These are phyloP conservation scores for Pelecanus crispus DNA, from an alignment of 2,113 vertebrate genomes.

Conservation along the genomic window DNA sequence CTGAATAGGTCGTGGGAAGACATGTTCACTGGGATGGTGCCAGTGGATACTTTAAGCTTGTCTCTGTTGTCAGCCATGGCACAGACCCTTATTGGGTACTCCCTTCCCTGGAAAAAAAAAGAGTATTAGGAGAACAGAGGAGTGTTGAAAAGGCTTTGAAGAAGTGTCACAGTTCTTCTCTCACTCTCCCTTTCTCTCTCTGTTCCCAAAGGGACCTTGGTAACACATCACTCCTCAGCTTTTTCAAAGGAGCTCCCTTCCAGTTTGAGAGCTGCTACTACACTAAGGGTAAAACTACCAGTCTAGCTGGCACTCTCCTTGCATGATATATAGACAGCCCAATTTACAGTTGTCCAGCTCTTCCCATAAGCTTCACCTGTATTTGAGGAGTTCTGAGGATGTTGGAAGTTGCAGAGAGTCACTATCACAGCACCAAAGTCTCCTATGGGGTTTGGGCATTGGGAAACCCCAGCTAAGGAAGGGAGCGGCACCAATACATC, in stretches of 20 bases:
- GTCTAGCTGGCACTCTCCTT: background rate
- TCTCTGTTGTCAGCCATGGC: background rate
- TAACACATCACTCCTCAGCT: background rate
- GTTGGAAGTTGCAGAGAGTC: background rate
- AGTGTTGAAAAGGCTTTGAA: background rate
- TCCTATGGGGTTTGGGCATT: background rate
- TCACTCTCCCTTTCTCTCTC: background rate
- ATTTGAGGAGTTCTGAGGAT: background rate
- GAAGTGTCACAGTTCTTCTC: background rate
- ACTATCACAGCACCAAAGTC: background rate
- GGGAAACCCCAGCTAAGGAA: background rate
- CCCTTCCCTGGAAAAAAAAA: background rate
- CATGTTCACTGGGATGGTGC: background rate
- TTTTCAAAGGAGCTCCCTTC: background rate
- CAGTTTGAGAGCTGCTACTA: background rate
- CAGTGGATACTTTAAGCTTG: background rate
- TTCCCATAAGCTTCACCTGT: background rate
- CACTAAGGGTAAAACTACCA: background rate
- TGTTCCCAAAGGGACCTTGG: background rate
- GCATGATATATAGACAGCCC: background rate
- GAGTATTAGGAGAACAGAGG: background rate
- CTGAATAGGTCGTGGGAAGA: background rate
- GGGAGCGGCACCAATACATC: accelerated
- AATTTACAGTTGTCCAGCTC: background rate
- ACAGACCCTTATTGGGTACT: background rate